Percentiles rank a stretch among this genome's conserved stretches.
phyloP scores from a whole-genome alignment of 2,888 invertebrate species.

The Chesias legatella region DNA sequence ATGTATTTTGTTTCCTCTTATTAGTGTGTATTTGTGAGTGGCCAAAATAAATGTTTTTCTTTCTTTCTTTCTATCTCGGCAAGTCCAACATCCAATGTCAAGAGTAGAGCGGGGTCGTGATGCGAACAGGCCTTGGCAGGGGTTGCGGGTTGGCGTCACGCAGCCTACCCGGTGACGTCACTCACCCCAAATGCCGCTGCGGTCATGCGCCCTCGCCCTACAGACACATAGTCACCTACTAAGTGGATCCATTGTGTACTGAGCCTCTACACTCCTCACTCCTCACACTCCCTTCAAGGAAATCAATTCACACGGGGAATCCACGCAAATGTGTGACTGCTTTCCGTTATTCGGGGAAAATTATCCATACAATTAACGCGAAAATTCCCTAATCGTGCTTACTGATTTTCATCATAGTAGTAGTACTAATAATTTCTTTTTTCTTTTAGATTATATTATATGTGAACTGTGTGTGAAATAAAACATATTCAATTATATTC shows the following conservation, averaged over 20 bases:
- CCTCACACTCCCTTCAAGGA: constrained; percentile 5
- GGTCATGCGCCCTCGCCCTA: constrained; percentile 42
- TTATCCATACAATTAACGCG: too few species aligned
- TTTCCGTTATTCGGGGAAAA: constrained; percentile 12
- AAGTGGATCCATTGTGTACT: constrained; percentile 21
- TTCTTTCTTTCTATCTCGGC: constrained; percentile 25
- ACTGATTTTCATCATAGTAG: too few species aligned
- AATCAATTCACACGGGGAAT: constrained; percentile 20
- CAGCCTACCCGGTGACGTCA: constrained; percentile 63
- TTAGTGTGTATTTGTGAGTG: too few species aligned
- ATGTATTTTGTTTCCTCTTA: too few species aligned
- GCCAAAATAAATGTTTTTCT: too few species aligned
- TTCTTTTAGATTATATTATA: too few species aligned
- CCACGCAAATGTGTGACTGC: too few species aligned
- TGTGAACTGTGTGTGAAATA: too few species aligned
- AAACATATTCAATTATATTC: too few species aligned
- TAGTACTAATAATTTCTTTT: too few species aligned
- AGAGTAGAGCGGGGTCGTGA: constrained; percentile 50
- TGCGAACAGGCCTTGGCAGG: constrained; percentile 50
- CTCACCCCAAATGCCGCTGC: constrained; percentile 32
- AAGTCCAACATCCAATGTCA: constrained; percentile 51
- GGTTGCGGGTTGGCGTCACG: constrained; percentile 54
- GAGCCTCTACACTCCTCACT: constrained; percentile 21
- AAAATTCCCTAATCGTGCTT: too few species aligned
- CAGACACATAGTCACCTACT: constrained; percentile 45